These are phyloP conservation scores for Campaea margaritaria DNA, from an alignment of 2,888 invertebrate species.

Conservation along the genomic window DNA sequence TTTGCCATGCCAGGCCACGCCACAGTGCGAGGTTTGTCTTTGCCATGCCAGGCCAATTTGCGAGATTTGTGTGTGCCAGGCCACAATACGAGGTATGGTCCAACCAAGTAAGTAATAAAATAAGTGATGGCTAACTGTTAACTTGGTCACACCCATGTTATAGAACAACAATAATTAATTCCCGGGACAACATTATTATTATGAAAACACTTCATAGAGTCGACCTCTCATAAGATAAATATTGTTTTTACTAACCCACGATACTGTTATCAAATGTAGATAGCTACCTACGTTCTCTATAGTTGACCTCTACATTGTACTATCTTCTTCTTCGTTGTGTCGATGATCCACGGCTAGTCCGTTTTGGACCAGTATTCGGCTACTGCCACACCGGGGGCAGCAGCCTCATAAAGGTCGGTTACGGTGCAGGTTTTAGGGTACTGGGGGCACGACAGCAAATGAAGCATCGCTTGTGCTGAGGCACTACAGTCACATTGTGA, in stretches of 20 bases:
- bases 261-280: conserved; percentile 4
- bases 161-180: no score
- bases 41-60: neutral
- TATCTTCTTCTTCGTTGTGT: no score
- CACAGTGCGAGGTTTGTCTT: neutral
- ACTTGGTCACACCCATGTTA: neutral
- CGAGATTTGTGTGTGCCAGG: neutral
- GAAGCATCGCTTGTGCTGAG: no score
- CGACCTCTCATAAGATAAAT: conserved; percentile 1
- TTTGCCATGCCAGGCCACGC: neutral
- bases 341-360: no score
- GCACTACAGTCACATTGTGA: no score
- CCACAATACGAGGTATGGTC: neutral
- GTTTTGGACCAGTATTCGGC: no score
- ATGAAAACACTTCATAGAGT: conserved; percentile 1
- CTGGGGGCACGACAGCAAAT: no score
- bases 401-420: no score
- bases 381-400: no score
- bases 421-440: no score
- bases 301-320: neutral
- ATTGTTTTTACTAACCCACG: conserved; percentile 9
- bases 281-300: neutral
- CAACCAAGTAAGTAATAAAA: neutral
- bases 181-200: neutral
- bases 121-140: neutral